A percentile compares a stretch with the other conserved stretches of the same genome.
phyloP scores from a whole-genome alignment of 2,797 vertebrate species.

The Takifugu ocellatus region DNA sequence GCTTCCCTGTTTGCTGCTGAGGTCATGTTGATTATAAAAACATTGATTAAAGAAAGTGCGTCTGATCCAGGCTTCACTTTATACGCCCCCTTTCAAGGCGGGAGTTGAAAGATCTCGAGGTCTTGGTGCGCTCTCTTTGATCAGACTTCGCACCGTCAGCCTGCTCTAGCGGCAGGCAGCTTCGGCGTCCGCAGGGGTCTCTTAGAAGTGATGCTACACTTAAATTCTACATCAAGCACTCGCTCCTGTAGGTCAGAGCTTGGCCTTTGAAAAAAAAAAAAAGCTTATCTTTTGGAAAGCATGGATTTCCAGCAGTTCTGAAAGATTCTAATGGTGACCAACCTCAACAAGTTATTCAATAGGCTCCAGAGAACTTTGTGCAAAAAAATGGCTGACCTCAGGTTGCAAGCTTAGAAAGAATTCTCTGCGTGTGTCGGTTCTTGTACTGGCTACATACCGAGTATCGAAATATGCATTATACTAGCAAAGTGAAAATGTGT shows the following conservation, averaged over 20 bases:
- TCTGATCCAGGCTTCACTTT: not conserved
- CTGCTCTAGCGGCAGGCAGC: constrained; percentile 4
- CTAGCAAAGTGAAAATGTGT: no score
- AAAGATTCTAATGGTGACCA: constrained; percentile 7
- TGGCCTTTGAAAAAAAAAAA: constrained; percentile 15
- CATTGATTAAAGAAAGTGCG: constrained; percentile 3
- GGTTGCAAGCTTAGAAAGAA: not conserved
- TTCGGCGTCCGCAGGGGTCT: constrained; percentile 5
- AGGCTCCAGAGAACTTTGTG: constrained; percentile 1
- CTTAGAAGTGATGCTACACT: constrained; percentile 2
- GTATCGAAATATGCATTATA: no score
- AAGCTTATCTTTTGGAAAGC: constrained; percentile 11
- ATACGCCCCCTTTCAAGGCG: not conserved
- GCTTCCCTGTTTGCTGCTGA: not conserved
- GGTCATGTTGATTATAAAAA: constrained; percentile 10
- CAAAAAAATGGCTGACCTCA: not conserved
- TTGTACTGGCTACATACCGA: no score
- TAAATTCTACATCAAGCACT: constrained; percentile 13
- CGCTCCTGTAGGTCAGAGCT: constrained; percentile 3
- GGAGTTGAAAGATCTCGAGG: constrained; percentile 1
- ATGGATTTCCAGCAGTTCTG: constrained; percentile 8
- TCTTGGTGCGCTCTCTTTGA: constrained; percentile 10
- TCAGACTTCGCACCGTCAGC: not conserved
- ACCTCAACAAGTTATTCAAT: not conserved
- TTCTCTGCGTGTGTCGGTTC: not conserved